Conservation (phyloP, 2,113 vertebrate species). For the Cyanoderma ruficeps region DNA sequence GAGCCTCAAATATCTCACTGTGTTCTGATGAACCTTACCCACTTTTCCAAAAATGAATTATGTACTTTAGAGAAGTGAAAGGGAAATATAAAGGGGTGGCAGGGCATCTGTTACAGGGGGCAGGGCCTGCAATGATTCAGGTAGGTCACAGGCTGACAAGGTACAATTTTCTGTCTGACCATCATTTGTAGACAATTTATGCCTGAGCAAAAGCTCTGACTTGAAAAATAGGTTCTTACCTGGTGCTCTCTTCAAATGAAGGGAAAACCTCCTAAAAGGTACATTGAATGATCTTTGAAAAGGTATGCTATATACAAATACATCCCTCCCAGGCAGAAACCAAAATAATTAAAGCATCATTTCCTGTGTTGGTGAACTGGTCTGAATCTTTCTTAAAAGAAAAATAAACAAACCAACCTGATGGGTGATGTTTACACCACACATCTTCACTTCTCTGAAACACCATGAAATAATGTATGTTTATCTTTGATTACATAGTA, state of each 20-base stretch:
- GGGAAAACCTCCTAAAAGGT: rapidly evolving
- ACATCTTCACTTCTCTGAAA: constrained; percentile 37
- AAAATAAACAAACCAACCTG: neutral
- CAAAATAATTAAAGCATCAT: neutral
- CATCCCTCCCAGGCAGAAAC: neutral
- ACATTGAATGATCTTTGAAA: neutral
- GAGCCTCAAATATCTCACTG: neutral
- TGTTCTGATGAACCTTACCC: neutral
- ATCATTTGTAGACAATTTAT: neutral
- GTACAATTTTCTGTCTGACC: neutral
- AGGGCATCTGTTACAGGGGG: neutral
- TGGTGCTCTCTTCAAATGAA: neutral
- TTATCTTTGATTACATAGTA: constrained; percentile 66
- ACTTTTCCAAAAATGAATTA: neutral
- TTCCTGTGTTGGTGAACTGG: neutral
- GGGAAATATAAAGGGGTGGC: neutral
- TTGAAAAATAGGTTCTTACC: neutral
- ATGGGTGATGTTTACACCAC: neutral
- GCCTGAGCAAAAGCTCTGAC: neutral
- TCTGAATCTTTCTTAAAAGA: neutral
- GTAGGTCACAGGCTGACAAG: neutral
- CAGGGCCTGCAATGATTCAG: neutral
- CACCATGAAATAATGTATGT: constrained; percentile 56
- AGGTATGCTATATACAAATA: neutral
- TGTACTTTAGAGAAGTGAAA: neutral